These are phyloP conservation scores for Sialia sialis DNA, from an alignment of 2,113 vertebrate genomes.

Conservation along the genomic window DNA sequence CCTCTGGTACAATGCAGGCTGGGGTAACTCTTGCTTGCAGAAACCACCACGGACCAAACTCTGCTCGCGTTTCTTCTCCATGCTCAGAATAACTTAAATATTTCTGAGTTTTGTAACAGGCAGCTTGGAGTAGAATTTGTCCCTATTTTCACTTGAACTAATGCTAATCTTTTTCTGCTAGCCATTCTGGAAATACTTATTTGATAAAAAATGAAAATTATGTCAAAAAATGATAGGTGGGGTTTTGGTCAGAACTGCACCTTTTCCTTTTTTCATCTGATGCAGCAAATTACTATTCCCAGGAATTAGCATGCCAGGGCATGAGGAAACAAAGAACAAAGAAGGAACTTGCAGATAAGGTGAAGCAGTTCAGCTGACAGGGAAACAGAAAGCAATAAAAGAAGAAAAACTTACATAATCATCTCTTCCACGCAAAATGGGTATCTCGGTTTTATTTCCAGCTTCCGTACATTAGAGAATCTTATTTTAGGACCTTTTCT, in stretches of 20 bases:
- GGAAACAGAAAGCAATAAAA: neutral
- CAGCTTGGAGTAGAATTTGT: neutral
- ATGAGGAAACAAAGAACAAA: constrained; percentile 12
- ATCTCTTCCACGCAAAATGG: constrained; percentile 97
- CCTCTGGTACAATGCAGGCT: neutral
- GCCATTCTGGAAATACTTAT: neutral
- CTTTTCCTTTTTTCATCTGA: neutral
- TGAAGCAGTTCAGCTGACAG: neutral
- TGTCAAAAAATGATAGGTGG: neutral
- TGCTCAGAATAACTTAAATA: neutral
- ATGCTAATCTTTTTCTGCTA: neutral
- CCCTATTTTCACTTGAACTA: neutral
- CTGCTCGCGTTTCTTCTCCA: neutral
- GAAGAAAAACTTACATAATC: constrained; percentile 89
- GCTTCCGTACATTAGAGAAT: constrained; percentile 95
- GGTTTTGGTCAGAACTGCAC: neutral
- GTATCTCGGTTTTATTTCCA: constrained; percentile 97
- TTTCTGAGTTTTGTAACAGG: neutral
- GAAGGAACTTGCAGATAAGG: neutral
- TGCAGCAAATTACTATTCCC: neutral
- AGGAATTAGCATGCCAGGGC: neutral
- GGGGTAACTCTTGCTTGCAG: neutral
- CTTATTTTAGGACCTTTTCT: constrained; percentile 97
- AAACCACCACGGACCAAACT: neutral
- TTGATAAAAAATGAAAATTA: neutral